phyloP scores from a whole-genome alignment of 2,113 vertebrate genomes.

The Heloderma charlesbogerti region DNA sequence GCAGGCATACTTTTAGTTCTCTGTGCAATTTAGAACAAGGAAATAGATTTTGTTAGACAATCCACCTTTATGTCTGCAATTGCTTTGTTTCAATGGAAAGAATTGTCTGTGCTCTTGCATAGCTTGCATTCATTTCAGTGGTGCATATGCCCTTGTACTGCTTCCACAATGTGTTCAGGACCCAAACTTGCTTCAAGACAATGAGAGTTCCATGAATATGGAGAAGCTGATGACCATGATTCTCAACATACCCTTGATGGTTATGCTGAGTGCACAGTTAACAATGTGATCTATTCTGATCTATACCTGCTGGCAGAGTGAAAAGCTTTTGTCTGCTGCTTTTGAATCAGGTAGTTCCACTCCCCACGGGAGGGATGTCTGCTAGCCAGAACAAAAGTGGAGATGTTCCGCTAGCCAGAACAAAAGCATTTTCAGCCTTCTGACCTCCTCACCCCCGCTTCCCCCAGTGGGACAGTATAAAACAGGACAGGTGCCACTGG shows the following conservation, averaged over 20 bases:
- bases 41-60: not conserved
- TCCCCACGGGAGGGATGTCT: not conserved
- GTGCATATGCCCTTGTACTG: not conserved
- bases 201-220: not conserved
- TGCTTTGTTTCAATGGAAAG: not conserved
- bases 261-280: not conserved
- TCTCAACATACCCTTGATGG: not conserved
- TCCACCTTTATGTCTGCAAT: not conserved
- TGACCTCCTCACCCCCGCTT: too few relatives aligned
- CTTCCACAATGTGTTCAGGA: not conserved
- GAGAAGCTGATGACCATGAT: not conserved
- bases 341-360: not conserved
- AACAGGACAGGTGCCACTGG: not conserved
- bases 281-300: not conserved
- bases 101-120: not conserved
- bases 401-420: not conserved
- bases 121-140: not conserved
- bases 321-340: not conserved
- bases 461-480: too few relatives aligned
- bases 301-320: not conserved
- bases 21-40: not conserved
- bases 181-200: not conserved
- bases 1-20: not conserved
- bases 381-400: not conserved
- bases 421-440: not conserved